Base-by-base conservation (phyloP, 2,797 vertebrate genomes). In the Hemitrygon akajei region DNA sequence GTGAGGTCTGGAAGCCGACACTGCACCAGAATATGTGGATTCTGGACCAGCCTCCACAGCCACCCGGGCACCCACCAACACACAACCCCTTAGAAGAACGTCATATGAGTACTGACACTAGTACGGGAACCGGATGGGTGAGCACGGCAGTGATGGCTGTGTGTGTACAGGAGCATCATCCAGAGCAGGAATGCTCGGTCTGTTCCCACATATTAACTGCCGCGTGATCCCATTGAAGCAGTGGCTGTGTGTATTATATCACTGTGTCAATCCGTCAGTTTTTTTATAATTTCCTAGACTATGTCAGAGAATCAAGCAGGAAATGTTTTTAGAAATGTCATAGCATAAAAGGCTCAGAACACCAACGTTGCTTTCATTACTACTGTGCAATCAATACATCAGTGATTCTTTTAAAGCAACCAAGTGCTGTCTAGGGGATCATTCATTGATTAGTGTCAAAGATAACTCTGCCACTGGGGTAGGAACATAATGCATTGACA, bases 371-470 rank as follows among this genome's bases (percentile, higher is more conserved):
- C 69, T 89, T 89, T 89, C 86, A 89, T 69, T 89, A 66, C 60
- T 37, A 63, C 22, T 89, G 86, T 89, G 18, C 34, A 69, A 89
- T 89, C 86, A 63, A 89, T 89, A 89, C 66, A 89, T 69, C 63
- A 69, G 86, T 89, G 66, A 63, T 89, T 69, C 60, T 89, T 89
- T 69, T 89, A 63, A 89, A 89, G 60, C n/a, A 89, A 69, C 86
- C 63, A 89, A 89, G 63, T 89, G 63, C 60, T 89, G n/a, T 89
- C 60, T 89, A 37, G 86, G 22, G 86, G 86, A 69, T 89, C 66
- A 89, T 89, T 89, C 86, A 89, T 89, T 89, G 86, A 89, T 69
- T 89, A n/a, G 63, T 89, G 63, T 69, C 86, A 89, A 89, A 89
- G n/a, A 69, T 89, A 69, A 37, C 60, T 69, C 86, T 69, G 86